These are phyloP conservation scores for Eurytoma californica DNA, from an alignment of 2,888 invertebrate species.

Conservation along the genomic window DNA sequence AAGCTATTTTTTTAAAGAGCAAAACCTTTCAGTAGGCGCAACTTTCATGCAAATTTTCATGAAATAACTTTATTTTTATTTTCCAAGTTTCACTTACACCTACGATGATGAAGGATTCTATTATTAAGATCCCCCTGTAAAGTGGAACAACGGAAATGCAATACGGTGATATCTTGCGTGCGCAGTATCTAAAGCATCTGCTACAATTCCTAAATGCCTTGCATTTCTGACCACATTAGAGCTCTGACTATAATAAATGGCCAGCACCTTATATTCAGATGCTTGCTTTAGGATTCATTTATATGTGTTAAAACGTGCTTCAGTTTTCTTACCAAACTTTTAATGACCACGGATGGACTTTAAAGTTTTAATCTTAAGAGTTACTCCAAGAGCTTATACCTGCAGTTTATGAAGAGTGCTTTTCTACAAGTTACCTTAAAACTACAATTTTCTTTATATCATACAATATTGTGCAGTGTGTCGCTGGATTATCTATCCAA, in stretches of 20 bases:
- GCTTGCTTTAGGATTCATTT: conserved; percentile 65
- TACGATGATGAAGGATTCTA: too few relatives aligned
- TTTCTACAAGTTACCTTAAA: conserved; percentile 61
- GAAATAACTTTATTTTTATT: too few relatives aligned
- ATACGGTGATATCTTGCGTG: conserved; percentile 1
- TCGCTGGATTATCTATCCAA: neutral
- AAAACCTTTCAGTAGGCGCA: too few relatives aligned
- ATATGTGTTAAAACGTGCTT: conserved; percentile 66
- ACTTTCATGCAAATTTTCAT: too few relatives aligned
- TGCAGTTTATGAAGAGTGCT: conserved; percentile 62
- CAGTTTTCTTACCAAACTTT: conserved; percentile 65
- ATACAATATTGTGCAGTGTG: conserved; percentile 26
- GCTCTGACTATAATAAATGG: conserved; percentile 65
- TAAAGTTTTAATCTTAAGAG: conserved; percentile 66
- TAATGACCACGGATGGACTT: conserved; percentile 65
- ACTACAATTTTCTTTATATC: conserved; percentile 61
- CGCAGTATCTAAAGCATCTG: conserved; percentile 27
- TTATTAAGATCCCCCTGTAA: too few relatives aligned
- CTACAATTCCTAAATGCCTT: conserved; percentile 17
- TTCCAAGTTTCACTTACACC: too few relatives aligned
- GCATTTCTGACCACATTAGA: conserved; percentile 27
- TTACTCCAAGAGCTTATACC: conserved; percentile 62
- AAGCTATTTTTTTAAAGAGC: too few relatives aligned
- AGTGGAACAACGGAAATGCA: too few relatives aligned
- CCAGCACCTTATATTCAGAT: conserved; percentile 66